Evolutionary conservation across 2,797 vertebrate species (phyloP), one percentile per base, ranked within the genome.

Genomic region (Melanotaenia maccullochi): DNA sequence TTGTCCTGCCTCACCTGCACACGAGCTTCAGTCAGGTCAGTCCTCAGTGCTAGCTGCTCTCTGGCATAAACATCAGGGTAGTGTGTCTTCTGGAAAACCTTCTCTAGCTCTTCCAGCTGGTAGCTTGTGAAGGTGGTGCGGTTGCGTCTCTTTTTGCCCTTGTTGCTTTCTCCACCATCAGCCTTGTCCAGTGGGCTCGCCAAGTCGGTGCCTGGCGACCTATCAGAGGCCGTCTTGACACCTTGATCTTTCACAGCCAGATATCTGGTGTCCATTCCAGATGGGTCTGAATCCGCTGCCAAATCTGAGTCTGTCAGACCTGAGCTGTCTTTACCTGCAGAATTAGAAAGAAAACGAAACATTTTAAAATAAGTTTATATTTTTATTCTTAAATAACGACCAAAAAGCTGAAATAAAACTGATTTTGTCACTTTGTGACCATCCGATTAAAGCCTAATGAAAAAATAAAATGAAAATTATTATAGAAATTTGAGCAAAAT

Each of bases 51-150:
- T 79, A 99, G 95, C 92, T 99, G 98, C 91, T 99, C 98, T 14
- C 98, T 94, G 3, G 98, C 97, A 0, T 99, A 99, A 66, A 99
- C 98, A 0, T 99, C 98, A 0, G 98, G 98, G 80, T 99, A 99
- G 93, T 99, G 98, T 1, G 98, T 99, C 94, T 99, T 99, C 93
- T 99, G 97, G 92, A 99, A 99, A 88, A 99, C 97, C 81, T 99
- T 99, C 93, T 99, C 98, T 92, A 99, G 94, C 90, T 99, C 98
- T 76, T 99, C 98, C 86, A 99, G 92, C 89, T 99, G 98, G 92
- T 98, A 99, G 81, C 97, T 99, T 0, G 97, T 99, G 91, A 99
- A 99, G 78, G 98, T 99, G 30, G 98, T 99, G 67, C 98, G 95
- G 91, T 99, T 99, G 76, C 98, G 94, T 24, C 98, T 90, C 89